Conservation (phyloP, 1,140 invertebrate species). For the Choristoneura fumiferana region DNA sequence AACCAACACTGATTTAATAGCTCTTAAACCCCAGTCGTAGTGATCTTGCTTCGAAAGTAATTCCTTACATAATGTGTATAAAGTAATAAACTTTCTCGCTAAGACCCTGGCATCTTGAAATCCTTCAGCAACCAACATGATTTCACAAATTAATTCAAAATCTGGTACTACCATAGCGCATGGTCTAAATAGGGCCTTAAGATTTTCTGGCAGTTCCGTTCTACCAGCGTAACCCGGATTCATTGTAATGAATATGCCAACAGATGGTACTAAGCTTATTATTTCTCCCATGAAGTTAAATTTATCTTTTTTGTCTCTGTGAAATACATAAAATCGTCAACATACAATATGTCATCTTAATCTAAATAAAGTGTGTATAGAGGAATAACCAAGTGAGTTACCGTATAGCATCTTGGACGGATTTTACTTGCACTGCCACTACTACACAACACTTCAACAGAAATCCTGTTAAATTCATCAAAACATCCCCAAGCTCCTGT, state of each 20-base stretch:
- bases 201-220: constrained; percentile 92
- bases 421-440: constrained; percentile 97
- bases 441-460: constrained; percentile 97
- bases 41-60: constrained; percentile 98
- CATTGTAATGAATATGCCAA: constrained; percentile 99
- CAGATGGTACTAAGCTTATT: constrained; percentile 89
- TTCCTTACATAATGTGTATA: constrained; percentile 97
- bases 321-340: constrained; percentile 28
- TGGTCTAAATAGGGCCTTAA: constrained; percentile 94
- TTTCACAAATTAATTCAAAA: constrained; percentile 98
- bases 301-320: constrained; percentile 88
- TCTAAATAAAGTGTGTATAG: too few species aligned
- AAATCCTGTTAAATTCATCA: constrained; percentile 98
- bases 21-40: constrained; percentile 97
- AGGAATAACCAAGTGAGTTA: too few species aligned
- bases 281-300: constrained; percentile 98
- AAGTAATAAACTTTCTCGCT: constrained; percentile 96
- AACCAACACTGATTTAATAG: constrained; percentile 97
- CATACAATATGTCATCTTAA: not conserved
- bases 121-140: constrained; percentile 98
- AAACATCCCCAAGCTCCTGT: constrained; percentile 99
- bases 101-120: constrained; percentile 96
- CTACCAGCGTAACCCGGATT: constrained; percentile 98
- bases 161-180: constrained; percentile 99
- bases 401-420: constrained; percentile 93